Percentiles rank a stretch among this genome's conserved stretches.
Evolutionary conservation across 2,113 vertebrate species (phyloP).

Genomic region (Trachemys scripta): DNA sequence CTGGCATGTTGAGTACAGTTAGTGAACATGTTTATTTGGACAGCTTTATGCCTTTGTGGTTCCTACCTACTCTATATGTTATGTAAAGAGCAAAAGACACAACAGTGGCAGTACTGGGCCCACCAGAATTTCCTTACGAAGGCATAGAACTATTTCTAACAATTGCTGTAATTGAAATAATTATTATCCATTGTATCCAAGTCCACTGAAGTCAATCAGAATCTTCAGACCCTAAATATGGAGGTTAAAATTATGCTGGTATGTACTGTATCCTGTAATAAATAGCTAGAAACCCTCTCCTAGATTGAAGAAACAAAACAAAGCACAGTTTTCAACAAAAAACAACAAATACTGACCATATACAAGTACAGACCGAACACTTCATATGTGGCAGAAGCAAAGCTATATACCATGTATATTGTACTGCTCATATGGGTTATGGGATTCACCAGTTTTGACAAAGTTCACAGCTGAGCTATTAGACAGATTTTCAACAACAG

Average conservation of each 20-base stretch:
- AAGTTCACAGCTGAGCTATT: neutral
- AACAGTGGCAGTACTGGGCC: neutral
- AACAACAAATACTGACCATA: neutral
- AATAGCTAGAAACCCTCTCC: neutral
- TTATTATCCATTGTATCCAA: neutral
- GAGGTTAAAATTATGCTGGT: neutral
- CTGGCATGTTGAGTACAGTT: neutral
- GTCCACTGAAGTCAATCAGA: neutral
- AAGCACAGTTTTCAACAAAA: neutral
- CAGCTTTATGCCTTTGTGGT: neutral
- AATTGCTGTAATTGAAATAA: neutral
- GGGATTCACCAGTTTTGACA: neutral
- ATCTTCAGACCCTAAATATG: accelerated
- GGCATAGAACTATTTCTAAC: neutral
- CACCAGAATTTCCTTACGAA: neutral
- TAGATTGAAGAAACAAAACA: neutral
- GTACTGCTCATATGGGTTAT: neutral
- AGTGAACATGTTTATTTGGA: neutral
- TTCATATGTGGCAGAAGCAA: neutral
- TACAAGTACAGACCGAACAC: neutral
- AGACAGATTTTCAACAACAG: neutral
- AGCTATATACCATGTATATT: neutral
- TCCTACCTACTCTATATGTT: neutral
- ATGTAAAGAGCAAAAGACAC: neutral
- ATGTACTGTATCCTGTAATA: neutral